Evolutionary conservation across 2,888 invertebrate genomes (phyloP), one percentile per base, ranked within the genome.

Genomic region (Fragum whitleyi): DNA sequence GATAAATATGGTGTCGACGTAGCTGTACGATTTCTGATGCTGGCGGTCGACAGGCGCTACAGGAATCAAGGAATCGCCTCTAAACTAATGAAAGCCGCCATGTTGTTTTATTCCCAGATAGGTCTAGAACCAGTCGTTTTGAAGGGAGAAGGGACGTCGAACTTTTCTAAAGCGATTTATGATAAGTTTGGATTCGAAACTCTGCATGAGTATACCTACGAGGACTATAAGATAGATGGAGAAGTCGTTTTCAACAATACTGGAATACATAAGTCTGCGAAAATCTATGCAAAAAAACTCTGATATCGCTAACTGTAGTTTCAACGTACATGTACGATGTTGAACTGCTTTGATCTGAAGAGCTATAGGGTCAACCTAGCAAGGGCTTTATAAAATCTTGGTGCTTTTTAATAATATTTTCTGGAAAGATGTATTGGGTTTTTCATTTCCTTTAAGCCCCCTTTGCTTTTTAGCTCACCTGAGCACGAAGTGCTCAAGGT

Each of bases 161-260:
- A 80, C 62, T 77, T 55, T 39, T 80, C 80, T 2, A 76, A 80
- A 55, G 55, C 28, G 9, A 76, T 77, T 21, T 80, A 47, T 32
- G 76, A 80, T 21, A 73, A 73, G n/a, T 55, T 57, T 21, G 76
- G 70, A 6, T 77, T 80, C 62, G 76, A 77, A 21, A 29, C n/a
- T 5, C 21, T 77, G 0, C 39, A 55, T 28, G 80, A 80, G 29
- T 29, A 61, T n/a, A 21, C 26, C 23, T 80, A 53, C 36, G 77
- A 73, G 9, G 62, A 76, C n/a, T 80, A 80, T 69, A 57, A 51
- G 14, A 59, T 72, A 14, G 55, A 77, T n/a, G 77, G 77, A 0
- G 68, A 69, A 16, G 53, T 61, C 1, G 42, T 77, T 3, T 59
- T 80, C 14, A 32, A 61, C 3, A 77, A 77, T 32, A 80, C 73